phyloP scores from a whole-genome alignment of 2,797 vertebrate genomes.

The Furcifer pardalis region DNA sequence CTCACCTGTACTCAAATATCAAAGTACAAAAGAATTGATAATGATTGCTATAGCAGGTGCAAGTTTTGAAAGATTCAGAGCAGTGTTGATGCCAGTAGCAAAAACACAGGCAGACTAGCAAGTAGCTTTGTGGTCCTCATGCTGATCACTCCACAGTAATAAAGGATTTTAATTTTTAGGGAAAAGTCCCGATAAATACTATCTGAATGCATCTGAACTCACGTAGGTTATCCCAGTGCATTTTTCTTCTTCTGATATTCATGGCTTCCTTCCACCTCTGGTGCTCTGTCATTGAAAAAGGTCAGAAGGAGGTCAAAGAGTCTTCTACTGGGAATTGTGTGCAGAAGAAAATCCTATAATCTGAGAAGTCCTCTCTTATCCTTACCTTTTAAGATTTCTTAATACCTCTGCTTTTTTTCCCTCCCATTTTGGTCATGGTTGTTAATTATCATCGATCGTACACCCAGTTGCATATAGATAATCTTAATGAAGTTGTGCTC shows the following conservation, averaged over 20 bases:
- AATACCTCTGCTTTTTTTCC: neutral
- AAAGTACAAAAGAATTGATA: neutral
- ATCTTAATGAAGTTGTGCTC: constrained; percentile 43
- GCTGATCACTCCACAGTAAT: neutral
- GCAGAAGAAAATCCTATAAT: constrained; percentile 44
- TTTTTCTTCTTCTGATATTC: neutral
- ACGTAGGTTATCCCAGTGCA: constrained; percentile 4
- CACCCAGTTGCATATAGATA: constrained; percentile 41
- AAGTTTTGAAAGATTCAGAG: neutral
- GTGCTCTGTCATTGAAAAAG: constrained; percentile 30
- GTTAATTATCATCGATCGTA: constrained; percentile 41
- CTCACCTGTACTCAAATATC: neutral
- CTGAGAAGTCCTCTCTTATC: constrained; percentile 34
- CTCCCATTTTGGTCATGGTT: constrained; percentile 3
- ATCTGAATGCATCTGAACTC: constrained; percentile 26
- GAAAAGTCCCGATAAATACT: constrained; percentile 1
- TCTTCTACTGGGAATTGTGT: constrained; percentile 35
- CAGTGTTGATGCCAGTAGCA: neutral
- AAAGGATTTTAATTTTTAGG: neutral
- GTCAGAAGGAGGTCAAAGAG: constrained; percentile 30
- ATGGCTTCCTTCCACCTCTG: neutral
- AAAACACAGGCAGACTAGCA: neutral
- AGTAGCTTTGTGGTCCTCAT: neutral
- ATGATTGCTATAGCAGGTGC: neutral
- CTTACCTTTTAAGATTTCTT: constrained; percentile 40